Conservation (phyloP, 1,140 invertebrate species). For the Procambarus virginalis region DNA sequence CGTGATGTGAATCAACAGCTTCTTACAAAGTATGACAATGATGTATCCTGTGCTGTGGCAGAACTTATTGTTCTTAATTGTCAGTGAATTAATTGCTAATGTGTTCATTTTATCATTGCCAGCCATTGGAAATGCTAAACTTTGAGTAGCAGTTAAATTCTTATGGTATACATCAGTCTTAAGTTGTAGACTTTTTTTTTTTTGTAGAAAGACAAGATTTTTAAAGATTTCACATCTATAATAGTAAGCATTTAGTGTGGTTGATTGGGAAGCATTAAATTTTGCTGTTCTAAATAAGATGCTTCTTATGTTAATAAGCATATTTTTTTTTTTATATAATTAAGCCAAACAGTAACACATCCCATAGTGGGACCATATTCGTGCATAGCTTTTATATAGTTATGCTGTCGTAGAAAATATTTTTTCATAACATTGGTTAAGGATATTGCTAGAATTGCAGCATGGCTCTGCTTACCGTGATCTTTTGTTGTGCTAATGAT, state of each 20-base stretch:
- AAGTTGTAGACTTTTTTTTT: too few species aligned
- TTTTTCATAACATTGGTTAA: not conserved
- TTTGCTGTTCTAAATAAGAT: constrained; percentile 1
- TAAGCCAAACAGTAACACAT: constrained; percentile 1
- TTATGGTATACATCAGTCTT: not conserved
- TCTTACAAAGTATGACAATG: constrained; percentile 59
- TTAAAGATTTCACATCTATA: not conserved
- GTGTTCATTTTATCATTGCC: constrained; percentile 3
- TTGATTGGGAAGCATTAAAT: not conserved
- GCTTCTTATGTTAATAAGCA: not conserved
- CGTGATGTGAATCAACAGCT: constrained; percentile 46
- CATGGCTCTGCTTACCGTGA: not conserved
- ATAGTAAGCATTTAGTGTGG: not conserved
- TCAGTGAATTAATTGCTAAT: constrained; percentile 14
- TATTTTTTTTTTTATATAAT: constrained; percentile 1
- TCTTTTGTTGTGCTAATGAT: not conserved
- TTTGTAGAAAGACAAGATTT: too few species aligned
- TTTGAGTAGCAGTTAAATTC: not conserved
- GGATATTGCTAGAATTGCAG: not conserved
- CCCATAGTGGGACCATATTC: constrained; percentile 23
- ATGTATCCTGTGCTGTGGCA: constrained; percentile 57
- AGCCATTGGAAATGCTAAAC: not conserved
- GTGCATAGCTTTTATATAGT: constrained; percentile 24
- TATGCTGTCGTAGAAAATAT: not conserved
- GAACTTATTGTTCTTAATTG: constrained; percentile 57